Conservation (phyloP, 2,797 vertebrate genomes). For the Notamacropus eugenii region DNA sequence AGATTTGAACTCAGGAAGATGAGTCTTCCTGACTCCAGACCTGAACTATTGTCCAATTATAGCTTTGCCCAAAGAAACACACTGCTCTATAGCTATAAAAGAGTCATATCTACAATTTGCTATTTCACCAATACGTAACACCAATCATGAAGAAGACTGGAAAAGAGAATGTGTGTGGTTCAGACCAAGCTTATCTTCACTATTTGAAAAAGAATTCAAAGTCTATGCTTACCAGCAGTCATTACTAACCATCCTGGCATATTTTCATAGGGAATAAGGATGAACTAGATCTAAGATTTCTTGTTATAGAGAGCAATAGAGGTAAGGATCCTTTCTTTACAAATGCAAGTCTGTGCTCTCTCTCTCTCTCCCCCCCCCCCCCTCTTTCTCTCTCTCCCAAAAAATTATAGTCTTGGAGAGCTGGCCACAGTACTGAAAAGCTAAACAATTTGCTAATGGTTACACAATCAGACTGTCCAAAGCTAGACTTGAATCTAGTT, state of each 20-base stretch:
- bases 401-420: background rate
- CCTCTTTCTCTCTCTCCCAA: too few relatives aligned
- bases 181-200: background rate
- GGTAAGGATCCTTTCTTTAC: background rate
- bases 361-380: too few relatives aligned
- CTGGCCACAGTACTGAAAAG: background rate
- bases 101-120: too few relatives aligned
- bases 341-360: background rate
- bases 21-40: background rate
- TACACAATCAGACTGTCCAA: background rate
- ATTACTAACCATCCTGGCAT: background rate
- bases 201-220: background rate
- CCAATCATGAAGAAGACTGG: background rate
- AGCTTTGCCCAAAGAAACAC: background rate
- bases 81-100: background rate
- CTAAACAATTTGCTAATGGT: background rate
- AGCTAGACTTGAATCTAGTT: background rate
- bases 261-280: background rate
- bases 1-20: background rate
- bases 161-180: background rate
- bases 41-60: background rate
- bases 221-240: background rate
- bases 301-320: background rate
- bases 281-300: background rate
- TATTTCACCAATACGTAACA: background rate